Percentiles rank a stretch among this genome's conserved stretches.
phyloP scores from a whole-genome alignment of 2,113 vertebrate species.

The Cephalopholis sonnerati region DNA sequence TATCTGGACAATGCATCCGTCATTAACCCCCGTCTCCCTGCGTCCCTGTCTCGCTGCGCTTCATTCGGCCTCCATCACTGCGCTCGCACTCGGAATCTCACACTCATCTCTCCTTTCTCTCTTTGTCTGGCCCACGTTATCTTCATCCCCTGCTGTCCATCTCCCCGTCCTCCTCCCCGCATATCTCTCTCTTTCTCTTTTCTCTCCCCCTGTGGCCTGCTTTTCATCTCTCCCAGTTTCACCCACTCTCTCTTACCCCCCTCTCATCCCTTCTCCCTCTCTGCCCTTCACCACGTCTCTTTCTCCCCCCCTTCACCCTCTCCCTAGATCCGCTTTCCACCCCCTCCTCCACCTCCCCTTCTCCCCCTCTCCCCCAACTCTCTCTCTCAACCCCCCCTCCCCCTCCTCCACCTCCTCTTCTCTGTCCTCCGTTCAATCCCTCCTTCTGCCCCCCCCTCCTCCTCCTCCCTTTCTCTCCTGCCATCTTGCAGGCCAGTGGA shows the following conservation, averaged over 20 bases:
- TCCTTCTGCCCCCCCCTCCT: slow-evolving; percentile 19
- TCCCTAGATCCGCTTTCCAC: slow-evolving; percentile 73
- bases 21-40: slow-evolving; percentile 64
- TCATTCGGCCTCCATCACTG: slow-evolving; percentile 50
- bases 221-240: slow-evolving; percentile 75
- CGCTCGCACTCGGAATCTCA: slow-evolving; percentile 40
- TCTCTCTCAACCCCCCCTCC: slow-evolving; percentile 19
- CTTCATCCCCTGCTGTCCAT: slow-evolving; percentile 80
- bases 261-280: slow-evolving; percentile 38
- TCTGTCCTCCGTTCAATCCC: slow-evolving; percentile 58
- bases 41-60: slow-evolving; percentile 50
- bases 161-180: slow-evolving; percentile 69
- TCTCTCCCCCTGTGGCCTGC: slow-evolving; percentile 72
- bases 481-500: slow-evolving; percentile 85
- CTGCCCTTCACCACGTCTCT: slow-evolving; percentile 59
- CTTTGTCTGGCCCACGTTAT: slow-evolving; percentile 78
- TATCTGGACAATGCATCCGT: slow-evolving; percentile 70
- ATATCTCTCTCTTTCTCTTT: slow-evolving; percentile 61
- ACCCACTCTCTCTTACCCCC: slow-evolving; percentile 54
- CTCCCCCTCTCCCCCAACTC: slow-evolving; percentile 19
- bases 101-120: slow-evolving; percentile 60
- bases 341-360: slow-evolving; percentile 26
- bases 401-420: slow-evolving; percentile 21
- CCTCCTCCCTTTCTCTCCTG: slow-evolving; percentile 73
- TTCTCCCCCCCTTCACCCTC: slow-evolving; percentile 45